Evolutionary conservation across 92 coral and sea anemone species (phyloP), one percentile per base, ranked within the genome.

Genomic region (Paragorgia papillata): DNA sequence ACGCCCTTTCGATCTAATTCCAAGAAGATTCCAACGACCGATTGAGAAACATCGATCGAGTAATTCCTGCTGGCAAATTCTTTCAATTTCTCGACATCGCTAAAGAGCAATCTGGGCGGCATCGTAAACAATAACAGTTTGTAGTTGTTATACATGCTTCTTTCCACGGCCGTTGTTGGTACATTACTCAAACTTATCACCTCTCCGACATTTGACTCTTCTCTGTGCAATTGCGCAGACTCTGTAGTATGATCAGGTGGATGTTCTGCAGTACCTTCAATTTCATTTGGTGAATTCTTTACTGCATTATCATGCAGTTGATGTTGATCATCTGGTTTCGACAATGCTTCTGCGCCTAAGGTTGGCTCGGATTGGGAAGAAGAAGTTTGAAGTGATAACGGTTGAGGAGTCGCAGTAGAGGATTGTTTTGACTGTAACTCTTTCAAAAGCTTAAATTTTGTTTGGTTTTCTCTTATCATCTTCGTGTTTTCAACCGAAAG

Each of bases 111-210:
- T 27, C 31, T 67, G 6, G 41, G 17, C 3, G 56, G n/a, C 9
- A 44, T 44, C 24, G 22, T 44, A 9, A 67, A 9, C 55, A 67
- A 46, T 9, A 67, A n/a, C 9, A 43, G 30, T 25, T 67, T 67
- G 57, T 67, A 67, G 20, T 18, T 41, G 39, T 67, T 41, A 28
- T 41, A 28, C 34, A 67, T 0, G 13, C 53, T 27, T 31, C 32
- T 44, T 67, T 67, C 74, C 22, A 67, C 55, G 21, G 74, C 1
- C 10, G 31, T 25, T 41, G 55, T 67, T 27, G 74, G 74, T 41
- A 41, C 33, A 46, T 25, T 67, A 12, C 34, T n/a, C 28, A 67
- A 67, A 49, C 57, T 35, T 8, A 29, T n/a, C 35, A 28, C 74
- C 14, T 44, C 74, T 24, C 24, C 22, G 27, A 22, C 13, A 67